These are phyloP conservation scores for Astyanax mexicanus DNA, from an alignment of 2,797 vertebrate genomes.

Conservation along the genomic window DNA sequence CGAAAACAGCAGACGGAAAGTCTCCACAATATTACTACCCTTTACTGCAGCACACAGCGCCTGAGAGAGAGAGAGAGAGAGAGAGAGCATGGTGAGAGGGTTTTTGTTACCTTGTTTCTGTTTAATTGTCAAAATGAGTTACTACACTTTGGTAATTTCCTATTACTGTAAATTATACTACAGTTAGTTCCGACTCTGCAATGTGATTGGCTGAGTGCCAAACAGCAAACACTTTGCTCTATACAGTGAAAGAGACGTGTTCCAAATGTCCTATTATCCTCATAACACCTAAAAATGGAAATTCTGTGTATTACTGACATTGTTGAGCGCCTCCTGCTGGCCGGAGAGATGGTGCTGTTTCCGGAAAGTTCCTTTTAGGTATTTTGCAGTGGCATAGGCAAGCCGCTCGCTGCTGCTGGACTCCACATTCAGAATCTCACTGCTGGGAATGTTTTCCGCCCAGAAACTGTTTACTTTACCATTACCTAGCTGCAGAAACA, in stretches of 20 bases:
- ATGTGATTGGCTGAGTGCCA: too few relatives aligned
- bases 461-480: slow-evolving; percentile 79
- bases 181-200: too few relatives aligned
- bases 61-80: too few relatives aligned
- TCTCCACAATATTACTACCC: slow-evolving; percentile 82
- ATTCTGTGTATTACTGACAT: slow-evolving; percentile 62
- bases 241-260: too few relatives aligned
- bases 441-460: slow-evolving; percentile 83
- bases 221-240: too few relatives aligned
- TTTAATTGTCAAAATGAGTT: too few relatives aligned
- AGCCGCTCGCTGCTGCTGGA: slow-evolving; percentile 70
- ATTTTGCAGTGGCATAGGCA: slow-evolving; percentile 78
- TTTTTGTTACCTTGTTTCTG: too few relatives aligned
- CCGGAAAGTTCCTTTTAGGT: slow-evolving; percentile 83
- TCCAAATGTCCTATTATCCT: too few relatives aligned
- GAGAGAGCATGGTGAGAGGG: too few relatives aligned
- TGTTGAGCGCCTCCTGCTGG: slow-evolving; percentile 80
- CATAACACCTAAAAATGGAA: too few relatives aligned
- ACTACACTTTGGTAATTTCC: too few relatives aligned
- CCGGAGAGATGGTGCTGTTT: slow-evolving; percentile 71
- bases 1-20: slow-evolving; percentile 81
- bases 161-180: too few relatives aligned
- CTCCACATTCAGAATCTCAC: slow-evolving; percentile 72
- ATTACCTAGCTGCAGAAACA: slow-evolving; percentile 80
- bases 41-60: slow-evolving; percentile 72